Base-by-base conservation (phyloP, 2,888 invertebrate genomes). In the Nymphalis polychloros region DNA sequence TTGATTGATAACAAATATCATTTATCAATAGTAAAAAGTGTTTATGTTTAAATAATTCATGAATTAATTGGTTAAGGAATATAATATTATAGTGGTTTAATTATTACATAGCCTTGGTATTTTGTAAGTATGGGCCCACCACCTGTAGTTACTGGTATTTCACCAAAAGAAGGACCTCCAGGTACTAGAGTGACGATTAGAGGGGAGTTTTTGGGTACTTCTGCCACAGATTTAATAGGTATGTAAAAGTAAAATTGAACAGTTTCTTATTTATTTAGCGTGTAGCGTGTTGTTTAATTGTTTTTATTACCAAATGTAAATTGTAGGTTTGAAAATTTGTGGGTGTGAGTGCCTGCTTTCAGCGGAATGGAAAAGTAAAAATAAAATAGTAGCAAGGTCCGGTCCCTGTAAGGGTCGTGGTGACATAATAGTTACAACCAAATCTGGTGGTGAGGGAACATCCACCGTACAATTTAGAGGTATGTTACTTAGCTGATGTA, bases 161-260 rank as follows among this genome's bases (percentile, higher is more conserved):
- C 99, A 5, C 99, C 99, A 0, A 99, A 98, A 82, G 99, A 99
- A 92, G 99, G 99, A 0, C 98, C 98, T 53, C 99, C 99, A 13
- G 99, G 99, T 10, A 99, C 99, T 0, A 95, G 97, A 78, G 96
- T 99, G 0, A 98, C 96, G 27, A 97, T 99, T 81, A 94, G 99
- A 76, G 98, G 99, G 70, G 99, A 99, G 93, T 97, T 98, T 93
- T 93, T 99, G 59, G 99, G 99, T 27, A 94, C 92, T 49, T 96
- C 95, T 78, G 95, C 95, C 6, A 95, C 95, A 73, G 99, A 99
- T 92, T 91, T 99, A 35, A 94, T 96, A 79, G 97, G 98, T 96
- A 93, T 75, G 76, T 69, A 57, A 47, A 16, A 47, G 31, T 17
- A 17, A 17, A 31, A 31, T 50, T 50, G 7, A 20, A 50, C 4